Base-by-base conservation (phyloP, 2,113 vertebrate genomes). In the Stigmatopora argus region DNA sequence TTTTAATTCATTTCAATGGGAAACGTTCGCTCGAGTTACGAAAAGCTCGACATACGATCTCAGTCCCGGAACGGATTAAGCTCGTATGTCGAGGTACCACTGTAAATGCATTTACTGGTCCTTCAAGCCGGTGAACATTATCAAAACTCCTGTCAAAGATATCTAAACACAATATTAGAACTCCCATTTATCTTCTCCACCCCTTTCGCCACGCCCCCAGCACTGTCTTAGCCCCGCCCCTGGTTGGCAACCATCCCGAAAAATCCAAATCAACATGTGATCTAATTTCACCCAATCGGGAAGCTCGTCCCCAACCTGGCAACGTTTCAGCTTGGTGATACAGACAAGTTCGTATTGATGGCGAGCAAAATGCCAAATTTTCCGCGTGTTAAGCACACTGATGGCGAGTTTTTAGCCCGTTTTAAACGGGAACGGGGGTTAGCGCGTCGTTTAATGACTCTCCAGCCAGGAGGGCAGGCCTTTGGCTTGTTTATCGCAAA, bases 401-500 rank as follows among this genome's bases (percentile, higher is more conserved):
- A 23, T 21, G 35, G 38, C 65, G 55, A 65, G 51, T 76, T 26
- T 59, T 55, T 77, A 58, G 57, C 69, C 51, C 75, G 53, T 75
- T 82, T 72, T 13, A 1, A 13, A 56, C 13, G 13, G 52, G 52
- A 2, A 21, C 10, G 51, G 10, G 52, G 21, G 11, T 14, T 31
- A 5, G 53, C 26, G 12, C 23, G 31, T 56, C 13, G 84, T 83
- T 87, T 87, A 85, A 86, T 87, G 87, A 89, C 84, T 89, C 81
- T 82, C 72, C 47, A 80, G 73, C 75, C 85, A 85, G 85, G 71
- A 82, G 77, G 78, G 75, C 57, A 76, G 80, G 79, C 84, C 85
- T 80, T 85, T 77, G 81, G 85, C 85, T 82, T 89, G 85, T 89
- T 89, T 89, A 84, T 80, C 80, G 78, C 77, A 87, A 87, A 87